Percentiles rank a stretch among this genome's conserved stretches.
Conservation (phyloP, 2,113 vertebrate genomes). For the Vidua chalybeata region DNA sequence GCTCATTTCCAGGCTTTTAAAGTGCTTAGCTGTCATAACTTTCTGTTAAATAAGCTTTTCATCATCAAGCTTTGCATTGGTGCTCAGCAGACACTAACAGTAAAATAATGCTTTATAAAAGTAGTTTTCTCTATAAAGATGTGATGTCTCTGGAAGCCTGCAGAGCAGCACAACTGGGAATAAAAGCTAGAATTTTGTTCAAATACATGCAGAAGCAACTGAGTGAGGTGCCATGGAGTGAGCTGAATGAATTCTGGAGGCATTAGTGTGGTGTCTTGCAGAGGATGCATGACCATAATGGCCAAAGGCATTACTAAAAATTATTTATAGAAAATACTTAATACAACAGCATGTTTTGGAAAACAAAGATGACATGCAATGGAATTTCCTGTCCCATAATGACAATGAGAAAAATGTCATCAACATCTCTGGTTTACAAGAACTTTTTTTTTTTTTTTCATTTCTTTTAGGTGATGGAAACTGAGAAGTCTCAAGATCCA, state of each 20-base stretch:
- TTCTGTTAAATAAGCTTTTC: not conserved
- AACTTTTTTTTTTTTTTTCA: not conserved
- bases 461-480: conserved; percentile 74
- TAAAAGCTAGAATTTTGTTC: not conserved
- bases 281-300: not conserved
- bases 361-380: not conserved
- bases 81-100: not conserved
- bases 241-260: not conserved
- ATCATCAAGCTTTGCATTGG: not conserved
- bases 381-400: not conserved
- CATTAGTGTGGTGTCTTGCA: not conserved
- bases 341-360: not conserved
- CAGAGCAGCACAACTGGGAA: not conserved
- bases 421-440: not conserved
- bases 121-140: not conserved
- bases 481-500: conserved; percentile 79
- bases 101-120: not conserved
- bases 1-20: not conserved
- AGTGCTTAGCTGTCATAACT: not conserved
- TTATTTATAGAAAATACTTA: not conserved
- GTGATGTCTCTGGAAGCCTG: not conserved
- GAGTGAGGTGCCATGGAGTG: not conserved
- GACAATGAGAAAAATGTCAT: not conserved
- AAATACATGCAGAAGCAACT: not conserved
- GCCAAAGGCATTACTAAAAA: not conserved